Evolutionary conservation across 64 coral and sea anemone species (phyloP).

Genomic region (Montipora capricornis): DNA sequence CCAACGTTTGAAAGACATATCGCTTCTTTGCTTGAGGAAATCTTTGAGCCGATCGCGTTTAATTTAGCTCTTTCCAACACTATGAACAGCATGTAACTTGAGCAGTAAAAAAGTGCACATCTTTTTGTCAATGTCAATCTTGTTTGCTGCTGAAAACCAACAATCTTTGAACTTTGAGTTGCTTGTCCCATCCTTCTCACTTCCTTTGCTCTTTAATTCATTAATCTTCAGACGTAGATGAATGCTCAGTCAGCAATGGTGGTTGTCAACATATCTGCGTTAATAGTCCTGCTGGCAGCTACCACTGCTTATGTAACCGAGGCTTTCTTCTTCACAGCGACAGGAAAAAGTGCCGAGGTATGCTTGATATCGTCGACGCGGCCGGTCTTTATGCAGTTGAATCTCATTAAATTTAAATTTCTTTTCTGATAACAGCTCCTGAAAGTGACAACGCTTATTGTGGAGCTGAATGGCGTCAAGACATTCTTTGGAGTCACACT

Average conservation of each 20-base stretch:
- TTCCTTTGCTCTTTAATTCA: neutral
- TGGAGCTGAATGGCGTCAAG: conserved; percentile 83
- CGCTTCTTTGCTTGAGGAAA: too few species aligned
- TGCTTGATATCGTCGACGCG: neutral
- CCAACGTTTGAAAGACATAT: too few species aligned
- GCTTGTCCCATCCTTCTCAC: neutral
- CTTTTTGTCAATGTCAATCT: too few species aligned
- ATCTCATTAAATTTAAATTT: neutral
- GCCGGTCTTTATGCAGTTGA: neutral
- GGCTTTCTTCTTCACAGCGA: conserved; percentile 83
- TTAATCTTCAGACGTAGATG: conserved; percentile 68
- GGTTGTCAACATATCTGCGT: conserved; percentile 84
- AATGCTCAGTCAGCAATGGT: conserved; percentile 84
- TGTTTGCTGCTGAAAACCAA: too few species aligned
- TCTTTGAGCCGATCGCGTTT: too few species aligned
- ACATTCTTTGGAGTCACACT: conserved; percentile 86
- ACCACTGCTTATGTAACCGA: conserved; percentile 76
- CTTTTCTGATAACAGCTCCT: conserved; percentile 4
- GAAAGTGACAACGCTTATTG: conserved; percentile 67
- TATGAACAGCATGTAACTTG: too few species aligned
- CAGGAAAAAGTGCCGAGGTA: conserved; percentile 81
- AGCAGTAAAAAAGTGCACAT: too few species aligned
- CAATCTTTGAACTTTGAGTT: neutral
- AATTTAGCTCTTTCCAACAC: too few species aligned
- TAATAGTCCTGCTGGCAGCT: conserved; percentile 82